Evolutionary conservation across 92 coral and sea anemone genomes (phyloP).

Genomic region (Epizoanthus illoricatus): DNA sequence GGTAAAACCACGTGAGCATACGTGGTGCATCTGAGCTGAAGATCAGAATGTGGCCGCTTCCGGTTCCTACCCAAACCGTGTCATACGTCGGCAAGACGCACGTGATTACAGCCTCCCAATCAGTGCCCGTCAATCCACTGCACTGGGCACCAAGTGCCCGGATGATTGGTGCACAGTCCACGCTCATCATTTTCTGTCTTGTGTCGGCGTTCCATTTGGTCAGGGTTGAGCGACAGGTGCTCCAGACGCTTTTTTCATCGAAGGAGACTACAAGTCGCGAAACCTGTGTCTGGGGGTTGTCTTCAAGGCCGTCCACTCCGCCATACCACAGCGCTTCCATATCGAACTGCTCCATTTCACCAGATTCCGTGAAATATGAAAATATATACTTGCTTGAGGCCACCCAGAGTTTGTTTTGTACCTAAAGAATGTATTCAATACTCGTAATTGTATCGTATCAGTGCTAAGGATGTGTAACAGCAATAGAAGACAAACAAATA

Average conservation of each 20-base stretch:
- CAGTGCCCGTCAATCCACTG: constrained; percentile 29
- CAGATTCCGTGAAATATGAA: constrained; percentile 73
- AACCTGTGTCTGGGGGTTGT: constrained; percentile 75
- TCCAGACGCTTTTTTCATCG: constrained; percentile 65
- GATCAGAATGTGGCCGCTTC: constrained; percentile 85
- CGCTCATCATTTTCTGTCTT: constrained; percentile 64
- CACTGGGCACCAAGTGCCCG: constrained; percentile 19
- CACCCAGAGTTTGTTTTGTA: constrained; percentile 74
- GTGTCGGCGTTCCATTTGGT: constrained; percentile 77
- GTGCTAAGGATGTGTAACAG: background rate
- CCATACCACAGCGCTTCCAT: constrained; percentile 93
- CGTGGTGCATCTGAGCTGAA: constrained; percentile 68
- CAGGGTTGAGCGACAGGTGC: constrained; percentile 77
- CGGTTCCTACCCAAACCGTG: constrained; percentile 91
- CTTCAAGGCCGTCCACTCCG: constrained; percentile 68
- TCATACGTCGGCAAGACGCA: constrained; percentile 77
- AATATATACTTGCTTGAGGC: constrained; percentile 83
- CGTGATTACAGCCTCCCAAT: constrained; percentile 64
- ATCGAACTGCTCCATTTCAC: constrained; percentile 86
- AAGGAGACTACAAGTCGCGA: constrained; percentile 58
- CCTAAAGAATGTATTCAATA: background rate
- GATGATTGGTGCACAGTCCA: constrained; percentile 71
- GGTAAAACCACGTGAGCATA: constrained; percentile 85
- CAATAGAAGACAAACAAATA: background rate
- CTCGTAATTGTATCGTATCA: background rate